phyloP scores from a whole-genome alignment of 2,797 vertebrate species.

The Danio albolineatus region DNA sequence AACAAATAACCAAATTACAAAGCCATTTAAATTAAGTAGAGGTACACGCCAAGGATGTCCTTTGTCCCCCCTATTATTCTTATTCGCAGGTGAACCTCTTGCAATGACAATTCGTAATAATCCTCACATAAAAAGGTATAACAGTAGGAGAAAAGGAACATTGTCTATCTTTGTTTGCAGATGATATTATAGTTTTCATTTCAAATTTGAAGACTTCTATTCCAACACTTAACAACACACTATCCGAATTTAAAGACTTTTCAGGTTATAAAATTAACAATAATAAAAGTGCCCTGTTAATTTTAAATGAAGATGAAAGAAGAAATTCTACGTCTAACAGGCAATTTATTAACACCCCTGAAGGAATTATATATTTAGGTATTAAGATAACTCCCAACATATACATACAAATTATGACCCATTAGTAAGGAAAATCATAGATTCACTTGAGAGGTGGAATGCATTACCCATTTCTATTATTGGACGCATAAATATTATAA shows the following conservation, averaged over 20 bases:
- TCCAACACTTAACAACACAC: neutral
- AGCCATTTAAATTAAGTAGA: neutral
- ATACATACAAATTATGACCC: slow-evolving; percentile 16
- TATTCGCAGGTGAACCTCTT: slow-evolving; percentile 17
- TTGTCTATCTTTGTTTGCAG: slow-evolving; percentile 15
- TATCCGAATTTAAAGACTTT: neutral
- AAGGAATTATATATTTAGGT: slow-evolving; percentile 28
- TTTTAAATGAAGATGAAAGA: neutral
- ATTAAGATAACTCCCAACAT: slow-evolving; percentile 29
- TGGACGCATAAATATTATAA: slow-evolving; percentile 16
- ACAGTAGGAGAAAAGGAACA: neutral
- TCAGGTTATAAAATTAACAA: slow-evolving; percentile 19
- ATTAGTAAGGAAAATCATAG: neutral
- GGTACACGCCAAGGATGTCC: neutral
- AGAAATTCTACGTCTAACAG: neutral
- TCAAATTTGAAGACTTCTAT: neutral
- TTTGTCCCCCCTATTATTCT: neutral
- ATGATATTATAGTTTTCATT: slow-evolving; percentile 9
- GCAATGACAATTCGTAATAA: neutral
- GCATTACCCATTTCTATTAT: slow-evolving; percentile 5
- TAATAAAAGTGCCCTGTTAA: neutral
- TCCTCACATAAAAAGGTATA: slow-evolving; percentile 2
- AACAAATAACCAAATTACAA: slow-evolving; percentile 30
- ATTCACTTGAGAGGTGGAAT: slow-evolving; percentile 7
- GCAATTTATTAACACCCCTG: neutral